These are phyloP conservation scores for Byasa hedistus DNA, from an alignment of 2,888 invertebrate genomes.

Conservation along the genomic window DNA sequence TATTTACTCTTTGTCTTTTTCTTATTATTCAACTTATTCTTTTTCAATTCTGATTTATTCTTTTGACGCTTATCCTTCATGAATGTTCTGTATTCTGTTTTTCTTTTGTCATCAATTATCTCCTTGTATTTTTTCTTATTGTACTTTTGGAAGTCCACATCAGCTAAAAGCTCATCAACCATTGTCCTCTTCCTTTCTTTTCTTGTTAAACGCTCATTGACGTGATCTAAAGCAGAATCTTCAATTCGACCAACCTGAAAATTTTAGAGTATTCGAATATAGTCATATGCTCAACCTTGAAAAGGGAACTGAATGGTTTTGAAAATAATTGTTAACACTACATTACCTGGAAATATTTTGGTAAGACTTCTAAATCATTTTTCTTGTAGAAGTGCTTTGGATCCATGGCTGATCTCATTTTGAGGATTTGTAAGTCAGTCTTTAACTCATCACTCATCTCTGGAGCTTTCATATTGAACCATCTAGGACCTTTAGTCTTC, in stretches of 20 bases:
- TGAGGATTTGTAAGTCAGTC: slow-evolving; percentile 92
- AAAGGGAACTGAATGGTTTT: neutral
- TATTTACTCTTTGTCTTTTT: slow-evolving; percentile 33
- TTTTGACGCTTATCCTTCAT: slow-evolving; percentile 87
- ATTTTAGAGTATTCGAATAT: neutral
- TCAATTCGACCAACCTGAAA: slow-evolving; percentile 87
- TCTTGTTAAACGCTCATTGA: slow-evolving; percentile 89
- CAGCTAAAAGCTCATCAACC: slow-evolving; percentile 95
- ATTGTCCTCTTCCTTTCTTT: slow-evolving; percentile 93
- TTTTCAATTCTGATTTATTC: slow-evolving; percentile 73
- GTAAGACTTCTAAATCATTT: slow-evolving; percentile 90
- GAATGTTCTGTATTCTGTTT: slow-evolving; percentile 85
- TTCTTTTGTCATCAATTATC: slow-evolving; percentile 85
- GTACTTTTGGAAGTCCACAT: slow-evolving; percentile 90
- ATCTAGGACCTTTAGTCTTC: slow-evolving; percentile 90
- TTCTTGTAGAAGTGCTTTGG: slow-evolving; percentile 97
- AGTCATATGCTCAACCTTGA: neutral
- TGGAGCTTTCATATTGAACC: slow-evolving; percentile 94
- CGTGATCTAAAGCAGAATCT: slow-evolving; percentile 93
- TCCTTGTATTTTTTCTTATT: slow-evolving; percentile 90
- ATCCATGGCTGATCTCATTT: slow-evolving; percentile 95
- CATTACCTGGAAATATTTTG: slow-evolving; percentile 94
- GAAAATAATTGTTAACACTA: neutral
- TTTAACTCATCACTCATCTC: slow-evolving; percentile 93
- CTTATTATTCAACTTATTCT: slow-evolving; percentile 59